Conservation (phyloP, 2,888 invertebrate species). For the Habrosyne pyritoides region DNA sequence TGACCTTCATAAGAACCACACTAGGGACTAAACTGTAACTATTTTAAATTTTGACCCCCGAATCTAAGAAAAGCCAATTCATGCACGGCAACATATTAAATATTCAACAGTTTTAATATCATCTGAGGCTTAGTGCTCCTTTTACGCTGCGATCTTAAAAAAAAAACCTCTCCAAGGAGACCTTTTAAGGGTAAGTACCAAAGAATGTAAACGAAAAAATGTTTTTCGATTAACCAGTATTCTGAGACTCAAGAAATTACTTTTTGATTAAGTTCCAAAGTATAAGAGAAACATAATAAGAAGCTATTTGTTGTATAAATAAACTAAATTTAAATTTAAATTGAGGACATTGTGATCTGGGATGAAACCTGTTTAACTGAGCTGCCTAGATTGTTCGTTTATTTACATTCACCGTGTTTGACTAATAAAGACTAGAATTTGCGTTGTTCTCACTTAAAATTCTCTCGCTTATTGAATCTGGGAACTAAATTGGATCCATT, state of each 20-base stretch:
- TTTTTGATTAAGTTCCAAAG: neutral
- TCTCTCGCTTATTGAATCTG: conserved; percentile 6
- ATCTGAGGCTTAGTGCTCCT: neutral
- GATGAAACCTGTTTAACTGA: conserved; percentile 2
- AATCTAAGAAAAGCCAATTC: neutral
- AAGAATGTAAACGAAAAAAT: neutral
- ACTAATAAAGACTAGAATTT: neutral
- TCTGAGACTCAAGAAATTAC: conserved; percentile 1
- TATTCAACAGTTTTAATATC: neutral
- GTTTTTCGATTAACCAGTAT: neutral
- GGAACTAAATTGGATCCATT: conserved; percentile 9
- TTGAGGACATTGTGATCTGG: neutral
- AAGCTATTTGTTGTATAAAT: conserved; percentile 4
- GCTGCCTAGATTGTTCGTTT: neutral
- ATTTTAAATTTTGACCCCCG: too few species aligned
- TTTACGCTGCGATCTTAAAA: neutral
- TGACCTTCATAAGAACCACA: too few species aligned
- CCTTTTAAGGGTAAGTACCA: neutral
- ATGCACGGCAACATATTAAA: neutral
- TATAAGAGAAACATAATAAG: neutral
- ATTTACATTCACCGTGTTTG: neutral
- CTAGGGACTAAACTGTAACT: too few species aligned
- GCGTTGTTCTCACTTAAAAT: neutral
- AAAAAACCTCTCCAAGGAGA: neutral
- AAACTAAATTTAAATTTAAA: conserved; percentile 2